Conservation (phyloP, 64 coral and sea anemone species). For the Hydrozoanthus tunicans region DNA sequence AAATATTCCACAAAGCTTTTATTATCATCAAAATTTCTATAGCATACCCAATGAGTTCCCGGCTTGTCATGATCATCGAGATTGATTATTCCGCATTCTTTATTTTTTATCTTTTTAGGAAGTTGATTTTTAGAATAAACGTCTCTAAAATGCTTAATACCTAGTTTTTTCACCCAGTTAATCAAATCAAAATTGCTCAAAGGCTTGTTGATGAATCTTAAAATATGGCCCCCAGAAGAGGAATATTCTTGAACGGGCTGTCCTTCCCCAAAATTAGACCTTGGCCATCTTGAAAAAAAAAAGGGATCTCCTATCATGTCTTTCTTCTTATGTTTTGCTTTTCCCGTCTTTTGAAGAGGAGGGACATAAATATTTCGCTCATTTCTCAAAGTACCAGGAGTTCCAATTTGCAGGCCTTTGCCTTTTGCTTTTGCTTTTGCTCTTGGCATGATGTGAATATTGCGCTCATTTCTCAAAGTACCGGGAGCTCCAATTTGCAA, state of each 20-base stretch:
- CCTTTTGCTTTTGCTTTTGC: no score
- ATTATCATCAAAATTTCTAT: neutral
- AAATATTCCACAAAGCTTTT: constrained; percentile 52
- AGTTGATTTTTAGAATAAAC: constrained; percentile 38
- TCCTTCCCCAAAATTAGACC: neutral
- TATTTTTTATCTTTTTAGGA: constrained; percentile 12
- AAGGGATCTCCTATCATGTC: neutral
- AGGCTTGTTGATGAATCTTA: neutral
- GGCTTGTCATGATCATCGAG: no score
- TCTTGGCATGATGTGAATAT: neutral
- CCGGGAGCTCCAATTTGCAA: neutral
- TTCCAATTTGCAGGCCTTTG: neutral
- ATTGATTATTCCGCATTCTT: neutral
- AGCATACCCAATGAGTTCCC: no score
- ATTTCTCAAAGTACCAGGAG: neutral
- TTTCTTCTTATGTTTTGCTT: neutral
- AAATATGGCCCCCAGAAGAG: neutral
- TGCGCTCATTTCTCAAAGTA: no score
- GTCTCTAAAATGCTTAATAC: neutral
- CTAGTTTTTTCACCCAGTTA: no score
- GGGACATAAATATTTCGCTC: no score
- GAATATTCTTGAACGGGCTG: no score
- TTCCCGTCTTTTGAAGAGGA: neutral
- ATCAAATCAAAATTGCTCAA: neutral
- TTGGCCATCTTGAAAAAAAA: neutral